Conservation (phyloP, 2,797 vertebrate genomes). For the Strix occidentalis region DNA sequence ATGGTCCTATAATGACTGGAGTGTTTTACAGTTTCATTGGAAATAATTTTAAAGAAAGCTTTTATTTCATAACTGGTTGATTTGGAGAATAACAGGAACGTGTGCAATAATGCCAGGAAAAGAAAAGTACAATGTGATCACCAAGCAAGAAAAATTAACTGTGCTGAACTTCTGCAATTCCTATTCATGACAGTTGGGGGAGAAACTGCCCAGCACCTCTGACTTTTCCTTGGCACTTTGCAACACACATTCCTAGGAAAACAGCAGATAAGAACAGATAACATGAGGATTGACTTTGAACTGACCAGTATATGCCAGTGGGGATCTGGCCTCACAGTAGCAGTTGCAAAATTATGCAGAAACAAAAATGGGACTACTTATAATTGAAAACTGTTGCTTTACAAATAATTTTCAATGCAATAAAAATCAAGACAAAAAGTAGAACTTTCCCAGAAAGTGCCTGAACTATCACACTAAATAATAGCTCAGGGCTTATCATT, state of each 20-base stretch:
- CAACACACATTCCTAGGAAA: background rate
- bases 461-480: background rate
- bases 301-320: background rate
- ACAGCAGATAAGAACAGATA: background rate
- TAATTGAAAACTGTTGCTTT: background rate
- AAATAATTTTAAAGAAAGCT: background rate
- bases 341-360: background rate
- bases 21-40: background rate
- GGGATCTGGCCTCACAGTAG: background rate
- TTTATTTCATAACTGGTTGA: background rate
- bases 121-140: background rate
- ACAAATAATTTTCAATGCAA: background rate
- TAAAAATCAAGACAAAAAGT: background rate
- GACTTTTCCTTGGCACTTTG: background rate
- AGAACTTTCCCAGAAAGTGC: background rate
- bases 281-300: background rate
- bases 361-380: background rate
- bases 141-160: background rate
- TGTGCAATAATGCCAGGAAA: background rate
- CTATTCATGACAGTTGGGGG: background rate
- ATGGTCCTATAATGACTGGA: background rate
- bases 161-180: background rate
- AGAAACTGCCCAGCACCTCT: background rate
- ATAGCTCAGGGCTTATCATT: background rate
- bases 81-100: background rate